Evolutionary conservation across 2,113 vertebrate species (phyloP), one percentile per base, ranked within the genome.

Genomic region (Tauraco erythrolophus): DNA sequence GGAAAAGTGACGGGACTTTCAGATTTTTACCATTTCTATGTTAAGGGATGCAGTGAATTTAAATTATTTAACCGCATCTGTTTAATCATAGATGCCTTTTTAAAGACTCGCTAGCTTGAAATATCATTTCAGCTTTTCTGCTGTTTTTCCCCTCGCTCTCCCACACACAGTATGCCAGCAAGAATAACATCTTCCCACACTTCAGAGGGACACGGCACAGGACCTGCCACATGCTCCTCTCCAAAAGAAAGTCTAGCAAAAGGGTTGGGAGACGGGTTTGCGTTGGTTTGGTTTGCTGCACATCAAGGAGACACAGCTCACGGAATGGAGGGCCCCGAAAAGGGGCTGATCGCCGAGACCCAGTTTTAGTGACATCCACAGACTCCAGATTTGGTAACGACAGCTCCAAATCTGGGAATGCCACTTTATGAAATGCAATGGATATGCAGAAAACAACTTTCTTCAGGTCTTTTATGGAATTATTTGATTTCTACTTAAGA

Each of bases 141-240:
- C 64, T 14, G 75, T 10, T 45, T 58, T n/a, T 35, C 37, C 10
- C 72, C 31, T 48, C 37, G 4, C 72, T 91, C 87, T 92, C 94
- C 88, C 91, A 89, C 91, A 41, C 90, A 61, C 95, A 92, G 74
- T 71, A 90, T 86, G 94, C 5, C 82, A 65, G 71, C 33, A 80
- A 79, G 82, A 92, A 80, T 30, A 94, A 84, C 91, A 94, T 28
- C 93, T 65, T 87, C 93, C 89, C 77, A 72, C 74, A 0, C 53
- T 4, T 0, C 0, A 27, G 46, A 90, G 89, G 89, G 84, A 33
- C 69, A 11, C 45, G 9, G 84, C 83, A 1, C 81, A 56, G 70
- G 70, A 51, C 60, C 74, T 27, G 81, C 94, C n/a, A 24, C 87
- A 7, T n/a, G 0, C 76, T 37, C 74, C 0, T 3, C 79, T 25